phyloP scores from a whole-genome alignment of 2,797 vertebrate species.

The Onychomys arenicola region DNA sequence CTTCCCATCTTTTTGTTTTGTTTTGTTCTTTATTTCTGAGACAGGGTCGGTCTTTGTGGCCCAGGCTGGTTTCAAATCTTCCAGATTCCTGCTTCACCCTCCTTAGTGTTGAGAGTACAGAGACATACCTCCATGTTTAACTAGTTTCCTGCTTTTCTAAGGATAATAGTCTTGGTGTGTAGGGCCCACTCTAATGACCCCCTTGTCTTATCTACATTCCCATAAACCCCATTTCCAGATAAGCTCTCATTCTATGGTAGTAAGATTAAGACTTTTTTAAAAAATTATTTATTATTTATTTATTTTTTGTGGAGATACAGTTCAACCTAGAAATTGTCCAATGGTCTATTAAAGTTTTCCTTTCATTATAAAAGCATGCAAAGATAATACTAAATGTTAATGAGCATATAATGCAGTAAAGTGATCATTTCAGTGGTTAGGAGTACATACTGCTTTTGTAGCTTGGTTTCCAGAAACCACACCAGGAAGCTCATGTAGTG shows the following conservation, averaged over 20 bases:
- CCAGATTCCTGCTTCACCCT: neutral
- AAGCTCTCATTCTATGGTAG: neutral
- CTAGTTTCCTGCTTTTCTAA: neutral
- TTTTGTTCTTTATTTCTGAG: neutral
- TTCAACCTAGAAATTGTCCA: neutral
- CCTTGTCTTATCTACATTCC: neutral
- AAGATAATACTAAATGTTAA: neutral
- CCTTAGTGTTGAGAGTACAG: neutral
- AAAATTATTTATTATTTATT: too few relatives aligned
- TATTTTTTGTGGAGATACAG: neutral
- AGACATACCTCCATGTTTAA: neutral
- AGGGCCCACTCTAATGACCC: neutral
- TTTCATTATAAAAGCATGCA: constrained; percentile 40
- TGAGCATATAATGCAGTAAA: neutral
- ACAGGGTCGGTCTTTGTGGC: neutral
- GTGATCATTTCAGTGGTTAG: neutral
- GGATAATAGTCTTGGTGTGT: neutral
- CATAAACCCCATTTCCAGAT: neutral
- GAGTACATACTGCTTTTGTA: neutral
- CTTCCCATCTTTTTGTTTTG: neutral
- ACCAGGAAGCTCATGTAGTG: neutral
- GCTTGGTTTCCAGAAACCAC: neutral
- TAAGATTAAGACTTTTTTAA: neutral
- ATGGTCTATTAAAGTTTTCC: neutral
- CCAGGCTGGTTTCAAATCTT: neutral